Conservation (phyloP, 2,797 vertebrate genomes). For the Melanotaenia trifasciata region DNA sequence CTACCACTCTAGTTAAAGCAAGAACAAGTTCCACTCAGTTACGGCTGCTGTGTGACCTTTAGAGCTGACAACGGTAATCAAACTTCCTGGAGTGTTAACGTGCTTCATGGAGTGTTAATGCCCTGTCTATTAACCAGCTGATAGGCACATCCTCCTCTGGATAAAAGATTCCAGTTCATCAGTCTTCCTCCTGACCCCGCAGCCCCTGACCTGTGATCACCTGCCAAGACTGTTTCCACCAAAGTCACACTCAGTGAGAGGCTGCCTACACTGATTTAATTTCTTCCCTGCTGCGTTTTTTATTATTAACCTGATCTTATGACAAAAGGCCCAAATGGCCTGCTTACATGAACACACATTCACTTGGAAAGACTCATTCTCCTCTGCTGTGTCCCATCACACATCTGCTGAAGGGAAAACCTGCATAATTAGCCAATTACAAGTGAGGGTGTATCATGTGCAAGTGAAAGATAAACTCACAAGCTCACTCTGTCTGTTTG, state of each 20-base stretch:
- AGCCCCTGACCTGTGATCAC: slow-evolving; percentile 73
- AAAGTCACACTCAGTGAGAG: slow-evolving; percentile 30
- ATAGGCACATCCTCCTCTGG: slow-evolving; percentile 51
- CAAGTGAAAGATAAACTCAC: slow-evolving; percentile 31
- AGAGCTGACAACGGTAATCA: slow-evolving; percentile 48
- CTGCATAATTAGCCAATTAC: slow-evolving; percentile 20
- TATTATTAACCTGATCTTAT: slow-evolving; percentile 62
- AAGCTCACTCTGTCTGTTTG: slow-evolving; percentile 13
- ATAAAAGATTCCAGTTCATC: slow-evolving; percentile 55
- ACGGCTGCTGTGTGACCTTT: slow-evolving; percentile 40
- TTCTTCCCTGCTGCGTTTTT: slow-evolving; percentile 36
- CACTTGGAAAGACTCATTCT: slow-evolving; percentile 20
- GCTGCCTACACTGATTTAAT: slow-evolving; percentile 31
- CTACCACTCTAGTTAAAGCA: neutral
- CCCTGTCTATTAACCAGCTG: slow-evolving; percentile 49
- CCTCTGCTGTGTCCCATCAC: slow-evolving; percentile 11
- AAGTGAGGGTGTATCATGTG: slow-evolving; percentile 23
- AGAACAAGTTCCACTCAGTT: slow-evolving; percentile 17
- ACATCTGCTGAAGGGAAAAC: slow-evolving; percentile 17
- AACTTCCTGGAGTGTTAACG: slow-evolving; percentile 54
- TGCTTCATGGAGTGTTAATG: slow-evolving; percentile 24
- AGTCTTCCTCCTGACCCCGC: slow-evolving; percentile 59
- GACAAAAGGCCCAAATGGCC: slow-evolving; percentile 45
- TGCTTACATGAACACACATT: slow-evolving; percentile 22
- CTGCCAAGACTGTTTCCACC: slow-evolving; percentile 68